These are phyloP conservation scores for Tamias sibiricus DNA, from an alignment of 2,113 vertebrate genomes.

Conservation along the genomic window DNA sequence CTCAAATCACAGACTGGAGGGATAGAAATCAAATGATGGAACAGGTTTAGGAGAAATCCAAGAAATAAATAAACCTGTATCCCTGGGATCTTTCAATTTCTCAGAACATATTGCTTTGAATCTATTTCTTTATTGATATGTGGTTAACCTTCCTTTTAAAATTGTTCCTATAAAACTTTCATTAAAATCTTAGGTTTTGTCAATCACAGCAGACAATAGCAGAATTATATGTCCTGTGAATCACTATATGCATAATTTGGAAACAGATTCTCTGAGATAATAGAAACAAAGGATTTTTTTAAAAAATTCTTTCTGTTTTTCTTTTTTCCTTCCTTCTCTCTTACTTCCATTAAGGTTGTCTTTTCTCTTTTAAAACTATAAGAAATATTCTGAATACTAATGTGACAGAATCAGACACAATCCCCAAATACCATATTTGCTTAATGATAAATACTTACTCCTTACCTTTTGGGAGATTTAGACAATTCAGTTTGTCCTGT, in stretches of 20 bases:
- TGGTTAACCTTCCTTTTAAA: slow-evolving; percentile 41
- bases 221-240: slow-evolving; percentile 6
- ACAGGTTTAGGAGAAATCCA: neutral
- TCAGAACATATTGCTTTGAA: neutral
- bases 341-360: neutral
- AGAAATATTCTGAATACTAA: slow-evolving; percentile 66
- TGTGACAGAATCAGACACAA: slow-evolving; percentile 48
- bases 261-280: slow-evolving; percentile 13
- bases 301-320: neutral
- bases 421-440: slow-evolving; percentile 54
- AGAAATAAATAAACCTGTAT: neutral
- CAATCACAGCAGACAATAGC: neutral
- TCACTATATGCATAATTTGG: neutral
- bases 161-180: neutral
- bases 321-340: neutral
- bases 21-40: neutral
- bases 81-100: neutral
- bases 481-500: slow-evolving; percentile 54
- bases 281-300: slow-evolving; percentile 50
- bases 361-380: slow-evolving; percentile 52
- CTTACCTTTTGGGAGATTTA: slow-evolving; percentile 74
- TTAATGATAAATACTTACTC: slow-evolving; percentile 56
- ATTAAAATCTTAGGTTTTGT: slow-evolving; percentile 2
- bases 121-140: neutral
- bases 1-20: neutral